phyloP scores from a whole-genome alignment of 2,888 invertebrate species.

The Herminia tarsipennalis region DNA sequence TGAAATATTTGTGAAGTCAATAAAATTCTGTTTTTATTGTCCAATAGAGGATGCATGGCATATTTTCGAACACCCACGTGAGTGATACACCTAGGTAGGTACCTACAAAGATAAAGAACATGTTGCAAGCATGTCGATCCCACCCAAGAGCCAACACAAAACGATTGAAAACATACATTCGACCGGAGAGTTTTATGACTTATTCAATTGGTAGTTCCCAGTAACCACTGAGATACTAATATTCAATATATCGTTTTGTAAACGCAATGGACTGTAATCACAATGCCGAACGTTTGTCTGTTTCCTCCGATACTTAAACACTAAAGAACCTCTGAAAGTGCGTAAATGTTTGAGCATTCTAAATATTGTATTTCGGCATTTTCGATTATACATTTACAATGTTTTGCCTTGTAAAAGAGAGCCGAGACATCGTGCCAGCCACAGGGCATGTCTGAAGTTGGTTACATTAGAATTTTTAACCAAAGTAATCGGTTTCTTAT shows the following conservation, averaged over 20 bases:
- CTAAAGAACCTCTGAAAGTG: background rate
- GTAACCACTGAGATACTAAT: conserved; percentile 37
- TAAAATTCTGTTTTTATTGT: conserved; percentile 26
- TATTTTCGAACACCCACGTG: conserved; percentile 37
- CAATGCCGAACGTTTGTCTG: conserved; percentile 4
- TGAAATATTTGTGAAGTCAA: conserved; percentile 10
- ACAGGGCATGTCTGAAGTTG: conserved; percentile 22
- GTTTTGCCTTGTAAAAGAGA: conserved; percentile 21
- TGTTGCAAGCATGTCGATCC: conserved; percentile 35
- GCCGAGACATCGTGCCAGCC: conserved; percentile 26
- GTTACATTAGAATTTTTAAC: conserved; percentile 39
- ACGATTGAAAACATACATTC: conserved; percentile 45
- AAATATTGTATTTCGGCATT: conserved; percentile 23
- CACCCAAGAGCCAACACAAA: conserved; percentile 47
- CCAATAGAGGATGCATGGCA: conserved; percentile 27
- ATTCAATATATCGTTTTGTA: conserved; percentile 28
- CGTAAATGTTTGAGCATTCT: conserved; percentile 8
- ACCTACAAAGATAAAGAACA: conserved; percentile 40
- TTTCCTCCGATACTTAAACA: conserved; percentile 3
- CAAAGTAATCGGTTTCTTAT: conserved; percentile 28
- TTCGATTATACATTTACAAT: conserved; percentile 21
- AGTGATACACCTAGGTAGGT: conserved; percentile 23
- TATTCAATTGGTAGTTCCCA: conserved; percentile 45
- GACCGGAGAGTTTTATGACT: conserved; percentile 53
- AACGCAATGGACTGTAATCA: conserved; percentile 25